Evolutionary conservation across 2,113 vertebrate genomes (phyloP).

Genomic region (Triplophysa dalaica): DNA sequence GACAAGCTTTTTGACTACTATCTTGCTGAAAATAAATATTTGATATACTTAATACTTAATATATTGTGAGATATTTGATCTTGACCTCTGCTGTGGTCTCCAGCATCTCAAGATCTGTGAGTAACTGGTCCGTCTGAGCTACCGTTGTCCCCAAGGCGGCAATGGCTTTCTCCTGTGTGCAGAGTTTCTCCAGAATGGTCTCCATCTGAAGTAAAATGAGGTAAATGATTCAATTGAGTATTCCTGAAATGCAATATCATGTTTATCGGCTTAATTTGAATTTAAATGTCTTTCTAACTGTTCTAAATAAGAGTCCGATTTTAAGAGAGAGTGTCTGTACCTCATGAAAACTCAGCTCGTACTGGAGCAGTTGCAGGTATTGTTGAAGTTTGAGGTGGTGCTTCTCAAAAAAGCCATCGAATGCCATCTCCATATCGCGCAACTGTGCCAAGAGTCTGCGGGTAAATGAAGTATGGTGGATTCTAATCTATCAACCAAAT

Average conservation of each 20-base stretch:
- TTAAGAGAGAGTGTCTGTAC: slow-evolving; percentile 63
- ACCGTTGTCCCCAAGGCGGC: slow-evolving; percentile 75
- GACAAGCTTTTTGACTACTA: neutral
- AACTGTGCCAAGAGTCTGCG: slow-evolving; percentile 88
- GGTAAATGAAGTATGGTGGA: neutral
- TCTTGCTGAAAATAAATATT: neutral
- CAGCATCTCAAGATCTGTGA: slow-evolving; percentile 80
- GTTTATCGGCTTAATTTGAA: too few species aligned
- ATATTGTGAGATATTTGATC: neutral
- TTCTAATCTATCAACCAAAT: too few species aligned
- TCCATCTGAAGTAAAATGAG: slow-evolving; percentile 77
- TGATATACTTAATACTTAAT: neutral
- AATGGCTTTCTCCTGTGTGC: slow-evolving; percentile 78
- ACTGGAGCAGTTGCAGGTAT: slow-evolving; percentile 88
- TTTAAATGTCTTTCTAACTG: too few species aligned
- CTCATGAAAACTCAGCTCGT: slow-evolving; percentile 91
- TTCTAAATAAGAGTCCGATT: too few species aligned
- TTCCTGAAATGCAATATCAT: neutral
- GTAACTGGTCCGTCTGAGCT: slow-evolving; percentile 81
- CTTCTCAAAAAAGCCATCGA: slow-evolving; percentile 98
- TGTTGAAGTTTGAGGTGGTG: slow-evolving; percentile 95
- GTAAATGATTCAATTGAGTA: neutral
- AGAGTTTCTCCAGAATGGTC: slow-evolving; percentile 76
- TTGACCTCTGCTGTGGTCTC: slow-evolving; percentile 83
- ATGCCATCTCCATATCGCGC: slow-evolving; percentile 93